Evolutionary conservation across 2,113 vertebrate genomes (phyloP).

Genomic region (Rana temporaria): DNA sequence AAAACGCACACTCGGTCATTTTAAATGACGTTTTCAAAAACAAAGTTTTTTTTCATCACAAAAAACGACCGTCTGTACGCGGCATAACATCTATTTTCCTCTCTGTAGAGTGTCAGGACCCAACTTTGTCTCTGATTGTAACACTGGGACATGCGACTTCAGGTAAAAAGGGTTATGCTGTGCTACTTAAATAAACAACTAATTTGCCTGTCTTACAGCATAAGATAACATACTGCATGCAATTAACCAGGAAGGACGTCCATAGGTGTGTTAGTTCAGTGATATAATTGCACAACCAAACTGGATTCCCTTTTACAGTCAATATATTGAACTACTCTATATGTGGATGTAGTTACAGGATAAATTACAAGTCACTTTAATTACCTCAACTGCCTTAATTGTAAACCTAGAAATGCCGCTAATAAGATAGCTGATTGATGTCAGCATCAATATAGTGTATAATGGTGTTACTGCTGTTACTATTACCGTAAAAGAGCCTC

Average conservation of each 20-base stretch:
- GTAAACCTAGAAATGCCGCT: slow-evolving; percentile 23
- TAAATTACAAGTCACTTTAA: slow-evolving; percentile 38
- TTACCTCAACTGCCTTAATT: slow-evolving; percentile 36
- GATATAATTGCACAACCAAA: slow-evolving; percentile 2
- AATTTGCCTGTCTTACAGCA: background rate
- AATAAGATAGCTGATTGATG: slow-evolving; percentile 36
- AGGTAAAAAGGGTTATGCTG: too few species aligned
- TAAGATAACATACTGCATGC: background rate
- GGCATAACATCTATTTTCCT: too few species aligned
- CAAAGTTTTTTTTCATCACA: too few species aligned
- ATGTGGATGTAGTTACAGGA: slow-evolving; percentile 10
- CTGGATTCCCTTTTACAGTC: slow-evolving; percentile 23
- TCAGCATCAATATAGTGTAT: background rate
- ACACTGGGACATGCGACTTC: too few species aligned
- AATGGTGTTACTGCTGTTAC: slow-evolving; percentile 5
- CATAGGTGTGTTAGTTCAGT: slow-evolving; percentile 11
- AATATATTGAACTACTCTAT: slow-evolving; percentile 26
- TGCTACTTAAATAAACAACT: slow-evolving; percentile 1
- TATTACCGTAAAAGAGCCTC: background rate
- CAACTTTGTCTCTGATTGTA: too few species aligned
- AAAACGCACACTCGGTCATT: too few species aligned
- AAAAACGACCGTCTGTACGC: too few species aligned
- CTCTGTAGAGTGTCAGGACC: too few species aligned
- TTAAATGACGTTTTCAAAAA: too few species aligned
- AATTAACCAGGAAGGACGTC: slow-evolving; percentile 14